Conservation (phyloP, 2,113 vertebrate genomes). For the Chloebia gouldiae region DNA sequence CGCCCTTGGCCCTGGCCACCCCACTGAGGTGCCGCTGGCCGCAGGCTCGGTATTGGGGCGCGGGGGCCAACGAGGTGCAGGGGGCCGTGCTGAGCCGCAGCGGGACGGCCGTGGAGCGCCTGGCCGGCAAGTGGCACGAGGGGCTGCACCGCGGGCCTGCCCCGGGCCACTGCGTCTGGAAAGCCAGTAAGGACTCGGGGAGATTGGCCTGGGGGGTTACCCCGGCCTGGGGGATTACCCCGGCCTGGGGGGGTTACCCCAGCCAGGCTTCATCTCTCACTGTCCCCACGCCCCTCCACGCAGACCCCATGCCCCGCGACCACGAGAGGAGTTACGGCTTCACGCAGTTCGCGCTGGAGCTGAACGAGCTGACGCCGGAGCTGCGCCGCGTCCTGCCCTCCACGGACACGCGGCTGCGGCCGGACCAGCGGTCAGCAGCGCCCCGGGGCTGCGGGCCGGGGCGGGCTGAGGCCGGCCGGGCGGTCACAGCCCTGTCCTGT, state of each 20-base stretch:
- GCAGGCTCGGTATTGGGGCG: slow-evolving; percentile 87
- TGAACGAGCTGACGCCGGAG: slow-evolving; percentile 86
- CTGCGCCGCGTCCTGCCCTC: slow-evolving; percentile 79
- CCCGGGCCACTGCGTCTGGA: slow-evolving; percentile 87
- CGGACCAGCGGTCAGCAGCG: slow-evolving; percentile 85
- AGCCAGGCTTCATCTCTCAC: not conserved
- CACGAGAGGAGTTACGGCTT: slow-evolving; percentile 84
- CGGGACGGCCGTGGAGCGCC: slow-evolving; percentile 84
- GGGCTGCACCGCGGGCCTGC: slow-evolving; percentile 86
- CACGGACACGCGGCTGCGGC: slow-evolving; percentile 86
- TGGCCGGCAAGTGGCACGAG: slow-evolving; percentile 90
- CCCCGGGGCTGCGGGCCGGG: rapidly evolving
- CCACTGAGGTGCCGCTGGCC: not conserved
- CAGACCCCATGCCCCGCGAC: slow-evolving; percentile 87
- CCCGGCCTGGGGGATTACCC: not conserved
- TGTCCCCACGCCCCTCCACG: not conserved
- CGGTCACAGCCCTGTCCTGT: rapidly evolving
- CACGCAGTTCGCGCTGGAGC: slow-evolving; percentile 86
- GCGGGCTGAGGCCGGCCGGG: not conserved
- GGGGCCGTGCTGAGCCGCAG: slow-evolving; percentile 82
- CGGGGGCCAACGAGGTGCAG: slow-evolving; percentile 84
- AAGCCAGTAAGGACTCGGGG: slow-evolving; percentile 79
- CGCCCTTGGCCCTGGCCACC: rapidly evolving
- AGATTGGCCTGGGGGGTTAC: not conserved
- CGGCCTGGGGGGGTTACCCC: too few species aligned